phyloP scores from a whole-genome alignment of 2,888 invertebrate genomes.

The Caenorhabditis sp. region DNA sequence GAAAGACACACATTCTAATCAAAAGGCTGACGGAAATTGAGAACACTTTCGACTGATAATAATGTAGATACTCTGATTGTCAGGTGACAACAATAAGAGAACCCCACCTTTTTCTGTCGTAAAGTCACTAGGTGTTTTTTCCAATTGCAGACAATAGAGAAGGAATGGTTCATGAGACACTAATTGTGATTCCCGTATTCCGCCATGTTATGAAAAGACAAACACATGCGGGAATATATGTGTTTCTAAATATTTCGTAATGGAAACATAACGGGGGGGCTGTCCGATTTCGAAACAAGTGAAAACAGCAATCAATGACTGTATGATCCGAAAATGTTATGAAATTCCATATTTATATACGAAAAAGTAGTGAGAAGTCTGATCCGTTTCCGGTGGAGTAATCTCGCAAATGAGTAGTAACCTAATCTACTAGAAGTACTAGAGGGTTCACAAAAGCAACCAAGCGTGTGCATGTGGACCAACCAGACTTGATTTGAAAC shows the following conservation, averaged over 20 bases:
- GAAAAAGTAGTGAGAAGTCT: neutral
- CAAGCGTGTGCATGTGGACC: neutral
- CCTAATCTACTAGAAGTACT: neutral
- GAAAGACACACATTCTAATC: conserved; percentile 1
- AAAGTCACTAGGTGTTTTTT: neutral
- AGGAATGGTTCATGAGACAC: neutral
- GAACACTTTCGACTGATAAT: conserved; percentile 46
- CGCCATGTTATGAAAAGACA: neutral
- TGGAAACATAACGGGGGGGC: neutral
- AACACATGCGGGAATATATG: conserved; percentile 14
- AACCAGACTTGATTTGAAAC: conserved; percentile 1
- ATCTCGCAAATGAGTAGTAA: neutral
- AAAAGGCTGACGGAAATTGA: conserved; percentile 15
- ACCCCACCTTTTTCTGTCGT: neutral
- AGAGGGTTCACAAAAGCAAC: neutral
- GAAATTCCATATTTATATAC: neutral
- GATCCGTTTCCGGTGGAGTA: conserved; percentile 2
- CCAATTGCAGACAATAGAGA: neutral
- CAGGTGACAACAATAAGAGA: conserved; percentile 17
- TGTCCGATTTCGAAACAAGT: conserved; percentile 18
- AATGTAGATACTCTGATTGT: conserved; percentile 12
- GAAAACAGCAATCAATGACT: conserved; percentile 13
- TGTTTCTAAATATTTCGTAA: conserved; percentile 28
- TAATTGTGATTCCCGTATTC: neutral
- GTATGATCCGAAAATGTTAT: conserved; percentile 2